phyloP scores from a whole-genome alignment of 2,888 invertebrate genomes.

The Cylloceria caligata region DNA sequence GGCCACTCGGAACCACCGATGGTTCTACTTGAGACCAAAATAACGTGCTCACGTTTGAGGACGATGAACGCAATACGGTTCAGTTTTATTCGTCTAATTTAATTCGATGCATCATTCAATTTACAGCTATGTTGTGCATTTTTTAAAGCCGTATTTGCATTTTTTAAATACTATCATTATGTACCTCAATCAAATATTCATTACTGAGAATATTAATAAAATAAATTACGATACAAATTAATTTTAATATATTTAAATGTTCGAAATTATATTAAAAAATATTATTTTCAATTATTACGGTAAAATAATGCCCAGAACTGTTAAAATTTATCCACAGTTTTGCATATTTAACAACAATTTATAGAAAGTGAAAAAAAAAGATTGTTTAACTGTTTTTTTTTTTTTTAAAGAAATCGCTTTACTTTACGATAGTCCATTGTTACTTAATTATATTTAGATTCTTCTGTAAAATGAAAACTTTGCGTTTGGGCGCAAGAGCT shows the following conservation, averaged over 20 bases:
- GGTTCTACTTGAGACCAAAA: constrained; percentile 67
- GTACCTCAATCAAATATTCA: not conserved
- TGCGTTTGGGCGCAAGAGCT: not conserved
- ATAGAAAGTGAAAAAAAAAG: not conserved
- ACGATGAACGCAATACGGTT: constrained; percentile 13
- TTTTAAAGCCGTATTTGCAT: not conserved
- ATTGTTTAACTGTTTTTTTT: not conserved
- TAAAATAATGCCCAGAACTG: not conserved
- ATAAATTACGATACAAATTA: not conserved
- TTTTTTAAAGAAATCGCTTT: not conserved
- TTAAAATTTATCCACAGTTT: not conserved
- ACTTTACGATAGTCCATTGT: not conserved
- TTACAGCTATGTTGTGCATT: not conserved
- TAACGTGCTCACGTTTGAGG: constrained; percentile 43
- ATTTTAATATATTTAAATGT: not conserved
- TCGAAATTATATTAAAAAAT: not conserved
- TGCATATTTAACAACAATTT: not conserved
- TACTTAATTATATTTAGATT: not conserved
- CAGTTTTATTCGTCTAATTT: constrained; percentile 31
- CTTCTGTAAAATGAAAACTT: not conserved
- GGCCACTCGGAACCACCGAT: constrained; percentile 57
- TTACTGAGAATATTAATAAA: not conserved
- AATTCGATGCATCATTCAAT: constrained; percentile 7
- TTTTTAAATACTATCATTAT: not conserved
- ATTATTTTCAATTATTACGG: not conserved